Conservation (phyloP, 1,140 invertebrate genomes). For the Cephus cinctus region DNA sequence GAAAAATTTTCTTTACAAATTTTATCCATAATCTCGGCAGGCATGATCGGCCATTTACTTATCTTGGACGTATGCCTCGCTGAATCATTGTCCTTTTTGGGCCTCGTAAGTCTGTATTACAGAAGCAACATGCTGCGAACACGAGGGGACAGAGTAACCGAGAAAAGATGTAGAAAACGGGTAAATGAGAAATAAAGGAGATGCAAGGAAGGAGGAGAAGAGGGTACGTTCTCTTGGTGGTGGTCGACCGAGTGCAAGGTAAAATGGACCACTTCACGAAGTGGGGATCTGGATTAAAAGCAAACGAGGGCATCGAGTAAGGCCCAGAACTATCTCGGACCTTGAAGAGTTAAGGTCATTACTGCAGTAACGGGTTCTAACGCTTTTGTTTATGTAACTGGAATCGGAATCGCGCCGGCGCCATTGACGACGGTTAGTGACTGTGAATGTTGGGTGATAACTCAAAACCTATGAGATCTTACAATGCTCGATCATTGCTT, state of each 20-base stretch:
- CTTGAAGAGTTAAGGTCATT: constrained; percentile 50
- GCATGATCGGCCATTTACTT: no score
- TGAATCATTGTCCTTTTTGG: no score
- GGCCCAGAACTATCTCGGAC: constrained; percentile 53
- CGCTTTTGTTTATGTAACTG: constrained; percentile 31
- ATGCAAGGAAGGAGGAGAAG: neutral
- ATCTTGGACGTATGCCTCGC: no score
- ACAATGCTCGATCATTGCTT: no score
- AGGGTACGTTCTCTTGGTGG: constrained; percentile 21
- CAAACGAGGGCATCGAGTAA: constrained; percentile 55
- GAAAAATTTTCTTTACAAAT: no score
- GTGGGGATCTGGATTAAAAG: constrained; percentile 59
- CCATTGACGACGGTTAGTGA: constrained; percentile 34
- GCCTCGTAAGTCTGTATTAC: no score
- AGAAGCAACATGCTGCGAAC: no score
- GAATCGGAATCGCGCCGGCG: constrained; percentile 19
- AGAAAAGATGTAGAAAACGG: constrained; percentile 7
- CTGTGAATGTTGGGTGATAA: no score
- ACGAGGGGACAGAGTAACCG: no score
- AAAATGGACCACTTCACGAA: constrained; percentile 45
- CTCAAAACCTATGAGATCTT: no score
- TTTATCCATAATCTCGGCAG: no score
- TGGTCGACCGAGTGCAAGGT: constrained; percentile 25
- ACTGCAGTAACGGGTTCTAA: constrained; percentile 21
- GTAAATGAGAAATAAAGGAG: constrained; percentile 8